Percentiles rank a stretch among this genome's conserved stretches.
Conservation (phyloP, 2,888 invertebrate species). For the Epirrhoe tristata region DNA sequence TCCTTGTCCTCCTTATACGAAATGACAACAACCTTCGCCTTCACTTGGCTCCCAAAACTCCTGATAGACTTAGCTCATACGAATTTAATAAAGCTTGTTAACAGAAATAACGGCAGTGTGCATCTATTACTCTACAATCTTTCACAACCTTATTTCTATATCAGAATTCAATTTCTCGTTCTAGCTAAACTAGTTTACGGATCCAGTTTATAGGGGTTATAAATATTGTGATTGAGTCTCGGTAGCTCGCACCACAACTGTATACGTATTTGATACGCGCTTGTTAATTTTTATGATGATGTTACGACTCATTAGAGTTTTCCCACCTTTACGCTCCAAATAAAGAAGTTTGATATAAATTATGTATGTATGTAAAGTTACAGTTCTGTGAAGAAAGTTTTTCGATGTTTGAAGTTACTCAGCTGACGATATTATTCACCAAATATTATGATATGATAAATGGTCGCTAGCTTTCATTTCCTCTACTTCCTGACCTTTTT, state of each 20-base stretch:
- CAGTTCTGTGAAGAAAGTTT: too few relatives aligned
- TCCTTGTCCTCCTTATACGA: too few relatives aligned
- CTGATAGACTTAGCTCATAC: too few relatives aligned
- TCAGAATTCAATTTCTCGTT: constrained; percentile 21
- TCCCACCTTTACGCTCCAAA: constrained; percentile 11
- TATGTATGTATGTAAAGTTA: not conserved
- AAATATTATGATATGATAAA: too few relatives aligned
- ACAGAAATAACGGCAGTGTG: constrained; percentile 25
- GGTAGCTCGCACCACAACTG: constrained; percentile 23
- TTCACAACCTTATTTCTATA: constrained; percentile 18
- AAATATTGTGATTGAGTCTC: constrained; percentile 30
- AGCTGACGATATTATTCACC: too few relatives aligned
- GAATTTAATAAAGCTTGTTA: too few relatives aligned
- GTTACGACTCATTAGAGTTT: constrained; percentile 12
- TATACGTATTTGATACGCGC: constrained; percentile 15
- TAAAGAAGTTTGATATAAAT: not conserved
- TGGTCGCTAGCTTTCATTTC: too few relatives aligned
- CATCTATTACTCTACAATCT: constrained; percentile 6
- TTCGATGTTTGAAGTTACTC: too few relatives aligned
- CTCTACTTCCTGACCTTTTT: too few relatives aligned
- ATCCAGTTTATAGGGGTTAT: constrained; percentile 22
- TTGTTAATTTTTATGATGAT: constrained; percentile 22
- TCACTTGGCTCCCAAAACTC: too few relatives aligned
- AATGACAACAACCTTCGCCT: too few relatives aligned
- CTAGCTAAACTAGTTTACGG: constrained; percentile 26